Evolutionary conservation across 2,888 invertebrate genomes (phyloP), one percentile per base, ranked within the genome.

Genomic region (Dendrolimus houi): DNA sequence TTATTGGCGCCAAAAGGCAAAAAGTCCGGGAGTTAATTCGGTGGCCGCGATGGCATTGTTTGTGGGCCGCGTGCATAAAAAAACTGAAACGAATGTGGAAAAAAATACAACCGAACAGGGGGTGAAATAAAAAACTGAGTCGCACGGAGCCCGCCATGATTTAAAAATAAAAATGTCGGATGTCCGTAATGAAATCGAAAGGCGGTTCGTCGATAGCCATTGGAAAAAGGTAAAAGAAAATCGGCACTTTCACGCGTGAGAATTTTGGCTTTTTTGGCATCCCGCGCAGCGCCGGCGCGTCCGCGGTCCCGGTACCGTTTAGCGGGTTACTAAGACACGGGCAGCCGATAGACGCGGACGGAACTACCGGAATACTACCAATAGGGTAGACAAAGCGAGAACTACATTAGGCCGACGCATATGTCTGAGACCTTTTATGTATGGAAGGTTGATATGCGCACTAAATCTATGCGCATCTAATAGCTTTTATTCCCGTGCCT

Each of bases 121-220:
- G 72, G 75, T 78, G 76, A 79, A 77, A 82, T 79, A 79, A 83
- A 87, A 86, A 83, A 79, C 70, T 72, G 72, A 72, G 74, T 78
- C 74, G 84, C 82, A 83, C 75, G 83, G 81, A 79, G 82, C 81
- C 77, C 77, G 80, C 78, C 79, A 87, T 87, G 89, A 89, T 90
- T 89, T 87, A 87, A 88, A 89, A 85, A 89, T 47, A 89, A 87
- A 87, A 88, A 79, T 74, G 70, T 70, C 81, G 87, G 86, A 87
- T 78, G 87, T 87, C 83, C 88, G 88, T 90, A 90, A 89, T 89
- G 90, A 90, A 90, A 90, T 89, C 89, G 90, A 90, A 90, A 90
- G 90, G 90, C 80, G 87, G 87, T 87, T 87, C 87, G 88, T 89
- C 89, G 89, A 90, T 90, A 81, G 82, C 87, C 81, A 82, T 77